These are phyloP conservation scores for Prenolepis imparis DNA, from an alignment of 2,888 invertebrate species.

Conservation along the genomic window DNA sequence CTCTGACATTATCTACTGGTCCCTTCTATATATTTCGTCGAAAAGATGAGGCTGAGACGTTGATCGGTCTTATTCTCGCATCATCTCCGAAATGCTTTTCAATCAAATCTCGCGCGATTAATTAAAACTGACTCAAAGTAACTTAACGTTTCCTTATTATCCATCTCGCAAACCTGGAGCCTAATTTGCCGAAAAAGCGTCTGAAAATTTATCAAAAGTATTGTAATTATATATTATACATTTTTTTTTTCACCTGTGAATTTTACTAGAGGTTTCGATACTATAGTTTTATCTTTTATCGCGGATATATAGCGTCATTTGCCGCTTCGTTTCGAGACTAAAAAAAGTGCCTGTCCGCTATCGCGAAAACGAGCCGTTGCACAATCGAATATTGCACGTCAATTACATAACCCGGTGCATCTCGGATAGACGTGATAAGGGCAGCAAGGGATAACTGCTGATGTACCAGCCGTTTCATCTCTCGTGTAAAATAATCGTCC, in stretches of 20 bases:
- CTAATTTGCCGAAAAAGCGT: neutral
- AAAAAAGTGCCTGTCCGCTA: conserved; percentile 8
- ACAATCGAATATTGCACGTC: conserved; percentile 48
- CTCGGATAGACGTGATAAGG: conserved; percentile 50
- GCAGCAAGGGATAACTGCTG: conserved; percentile 65
- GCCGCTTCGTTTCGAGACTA: conserved; percentile 29
- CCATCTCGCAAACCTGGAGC: neutral
- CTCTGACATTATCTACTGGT: neutral
- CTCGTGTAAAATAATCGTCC: conserved; percentile 75
- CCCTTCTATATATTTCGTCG: neutral
- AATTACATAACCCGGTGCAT: conserved; percentile 38
- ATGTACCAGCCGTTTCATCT: conserved; percentile 52
- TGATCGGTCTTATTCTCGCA: neutral
- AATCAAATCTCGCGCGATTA: neutral
- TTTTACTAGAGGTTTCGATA: neutral
- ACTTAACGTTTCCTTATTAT: neutral
- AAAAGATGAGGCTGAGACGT: neutral
- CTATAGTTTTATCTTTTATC: conserved; percentile 12
- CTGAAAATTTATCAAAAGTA: neutral
- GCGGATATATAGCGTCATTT: conserved; percentile 18
- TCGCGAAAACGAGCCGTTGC: conserved; percentile 14
- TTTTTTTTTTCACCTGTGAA: neutral
- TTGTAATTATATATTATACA: neutral
- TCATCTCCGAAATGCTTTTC: neutral
- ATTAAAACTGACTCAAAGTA: neutral